Evolutionary conservation across 2,113 vertebrate genomes (phyloP), one percentile per base, ranked within the genome.

Genomic region (Tyto alba): DNA sequence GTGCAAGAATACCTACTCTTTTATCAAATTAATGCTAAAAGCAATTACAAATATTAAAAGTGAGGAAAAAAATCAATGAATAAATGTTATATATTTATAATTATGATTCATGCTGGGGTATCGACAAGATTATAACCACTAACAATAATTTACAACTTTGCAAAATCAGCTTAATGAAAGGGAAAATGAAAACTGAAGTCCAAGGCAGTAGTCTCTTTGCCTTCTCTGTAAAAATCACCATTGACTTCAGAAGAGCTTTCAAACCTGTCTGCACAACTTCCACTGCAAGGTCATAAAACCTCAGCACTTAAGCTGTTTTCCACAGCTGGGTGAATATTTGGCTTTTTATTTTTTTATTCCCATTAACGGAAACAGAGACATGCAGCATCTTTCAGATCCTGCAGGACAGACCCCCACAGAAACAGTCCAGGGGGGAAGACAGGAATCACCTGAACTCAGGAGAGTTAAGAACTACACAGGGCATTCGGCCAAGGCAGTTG

Each of bases 51-150:
- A 17, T 16, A 64, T 64, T 52, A 75, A 38, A 76, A 72, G 9
- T 5, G 3, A 81, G 26, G 9, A 22, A 13, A 4, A 90, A 69
- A 76, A 9, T n/a, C 13, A 62, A 50, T 16, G 3, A 66, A 34
- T n/a, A n/a, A 59, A 48, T 18, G 15, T 4, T 76, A 5, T n/a
- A 81, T 55, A 23, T 45, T 72, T 60, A 16, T 23, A n/a, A 59
- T 50, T 75, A 59, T 11, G 29, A 62, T 26, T 90, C 0, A 0
- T 50, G 63, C 32, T 63, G n/a, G 16, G 36, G 74, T 7, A 47
- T 75, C 67, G 30, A 16, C 48, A 69, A 40, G 26, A 68, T 72
- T 86, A 47, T 26, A 87, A 82, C 8, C 9, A 62, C 12, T 43
- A 26, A 29, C 30, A 85, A 7, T 38, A 69, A 75, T 18, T 64